Base-by-base conservation (phyloP, 2,888 invertebrate species). In the Chelonus formosanus region DNA sequence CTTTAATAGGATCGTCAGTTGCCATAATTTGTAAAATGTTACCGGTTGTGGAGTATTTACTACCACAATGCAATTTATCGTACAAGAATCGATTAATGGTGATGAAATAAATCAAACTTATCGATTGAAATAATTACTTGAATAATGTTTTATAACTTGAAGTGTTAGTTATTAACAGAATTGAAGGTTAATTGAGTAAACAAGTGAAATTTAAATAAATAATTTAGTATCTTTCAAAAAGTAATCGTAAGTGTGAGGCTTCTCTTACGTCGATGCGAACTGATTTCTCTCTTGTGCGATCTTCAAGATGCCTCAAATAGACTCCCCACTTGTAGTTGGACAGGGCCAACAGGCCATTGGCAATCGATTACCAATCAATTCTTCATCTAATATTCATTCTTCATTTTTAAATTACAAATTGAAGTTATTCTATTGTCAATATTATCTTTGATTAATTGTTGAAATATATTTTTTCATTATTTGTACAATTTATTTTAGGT, bases 221-320 rank as follows among this genome's bases (percentile, higher is more conserved):
- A 20, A 40, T 48, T 50, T 58, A 32, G 47, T 48, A 59, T 36
- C 43, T 6, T 48, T 48, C 36, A 31, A n/a, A 4, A 48, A 10
- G 3, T 20, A 48, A 48, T 60, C 64, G 64, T 45, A 63, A 43
- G 63, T 70, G 65, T 63, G 20, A 43, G 63, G 64, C 66, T 62
- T 65, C 63, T 56, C 63, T 67, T 47, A 71, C 69, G 71, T 72
- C 73, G 76, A 75, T 72, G 76, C 75, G 75, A 74, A 80, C 80
- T 82, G 80, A 80, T 75, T 78, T 56, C 20, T 76, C 73, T 74
- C 35, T 44, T 48, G 59, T 36, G 31, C 47, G 35, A 76, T 75
- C 35, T 59, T 36, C 65, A 71, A 71, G 64, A 65, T 72, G 76
- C 79, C 76, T 77, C 82, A 83, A 83, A 84, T 84, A 84, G 83